Base-by-base conservation (phyloP, 2,888 invertebrate species). In the Adelognathus sp. region DNA sequence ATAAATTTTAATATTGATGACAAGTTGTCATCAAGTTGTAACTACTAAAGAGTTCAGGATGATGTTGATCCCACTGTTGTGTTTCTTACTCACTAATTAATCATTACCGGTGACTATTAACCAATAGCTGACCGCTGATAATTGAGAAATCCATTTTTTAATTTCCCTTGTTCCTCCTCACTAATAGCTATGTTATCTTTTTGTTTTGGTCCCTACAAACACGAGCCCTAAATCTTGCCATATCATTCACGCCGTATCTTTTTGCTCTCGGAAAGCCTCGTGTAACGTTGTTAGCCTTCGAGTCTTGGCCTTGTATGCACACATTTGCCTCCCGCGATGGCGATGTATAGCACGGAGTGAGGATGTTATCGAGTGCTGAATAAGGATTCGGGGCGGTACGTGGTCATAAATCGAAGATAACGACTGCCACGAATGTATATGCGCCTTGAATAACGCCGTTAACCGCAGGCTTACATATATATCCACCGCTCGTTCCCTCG, bases 341-440 rank as follows among this genome's bases (percentile, higher is more conserved):
- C 18, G 11, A 11, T 3, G 46, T n/a, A n/a, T n/a, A 46, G 11
- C 1, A 21, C 21, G 11, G 11, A 18, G n/a, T n/a, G 11, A 46
- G 46, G 24, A 54, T 14, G 52, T 67, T 73, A 73, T 81, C 71
- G 79, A 27, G 41, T 63, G 21, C 66, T 72, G 80, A 86, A 86
- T 86, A 86, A 87, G 87, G 87, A 87, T 87, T 87, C 87, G 85
- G 86, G 85, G 82, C 87, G 82, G 82, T 83, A 76, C 78, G 77
- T 46, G 80, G 63, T 82, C 85, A 85, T 87, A 87, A 87, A 87
- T 87, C 87, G 86, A 86, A 84, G 83, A 87, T 87, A 87, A 87
- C 87, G 87, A 87, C 84, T 84, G 82, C 81, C 73, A 36, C 58
- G 50, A 27, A 50, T 27, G n/a, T 27, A 18, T 71, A 36, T 56